Conservation (phyloP, 2,797 vertebrate genomes). For the Notamacropus eugenii region DNA sequence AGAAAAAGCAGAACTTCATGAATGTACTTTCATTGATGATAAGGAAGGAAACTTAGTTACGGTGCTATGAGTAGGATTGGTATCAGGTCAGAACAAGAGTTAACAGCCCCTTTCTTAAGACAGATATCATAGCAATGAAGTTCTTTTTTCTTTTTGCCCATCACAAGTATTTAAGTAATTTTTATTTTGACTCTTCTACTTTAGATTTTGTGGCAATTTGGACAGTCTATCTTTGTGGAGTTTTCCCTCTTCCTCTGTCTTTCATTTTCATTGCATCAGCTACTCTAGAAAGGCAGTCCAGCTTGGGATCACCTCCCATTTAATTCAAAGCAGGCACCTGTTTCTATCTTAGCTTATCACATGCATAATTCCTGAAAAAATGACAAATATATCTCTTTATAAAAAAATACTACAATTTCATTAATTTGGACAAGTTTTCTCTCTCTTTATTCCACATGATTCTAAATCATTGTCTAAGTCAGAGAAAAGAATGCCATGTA, state of each 20-base stretch:
- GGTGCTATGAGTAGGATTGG: background rate
- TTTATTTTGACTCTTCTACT: background rate
- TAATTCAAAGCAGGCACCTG: background rate
- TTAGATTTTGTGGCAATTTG: background rate
- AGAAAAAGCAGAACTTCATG: background rate
- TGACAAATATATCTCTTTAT: constrained; percentile 22
- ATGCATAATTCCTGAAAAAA: constrained; percentile 25
- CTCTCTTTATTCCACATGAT: constrained; percentile 45
- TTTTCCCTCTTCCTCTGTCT: background rate
- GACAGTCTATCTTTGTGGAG: background rate
- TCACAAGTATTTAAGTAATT: background rate
- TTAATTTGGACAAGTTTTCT: constrained; percentile 30
- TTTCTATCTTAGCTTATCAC: constrained; percentile 26
- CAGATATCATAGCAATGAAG: background rate
- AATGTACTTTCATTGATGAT: background rate
- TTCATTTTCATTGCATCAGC: background rate
- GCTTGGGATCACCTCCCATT: background rate
- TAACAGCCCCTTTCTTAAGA: background rate
- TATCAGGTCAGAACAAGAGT: background rate
- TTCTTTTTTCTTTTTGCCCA: background rate
- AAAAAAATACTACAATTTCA: constrained; percentile 24
- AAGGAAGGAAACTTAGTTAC: background rate
- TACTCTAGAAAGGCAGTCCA: background rate
- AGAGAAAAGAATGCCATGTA: constrained; percentile 39
- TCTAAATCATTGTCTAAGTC: constrained; percentile 12